A percentile compares a stretch with the other conserved stretches of the same genome.
Conservation (phyloP, 2,797 vertebrate genomes). For the Zalophus californianus region DNA sequence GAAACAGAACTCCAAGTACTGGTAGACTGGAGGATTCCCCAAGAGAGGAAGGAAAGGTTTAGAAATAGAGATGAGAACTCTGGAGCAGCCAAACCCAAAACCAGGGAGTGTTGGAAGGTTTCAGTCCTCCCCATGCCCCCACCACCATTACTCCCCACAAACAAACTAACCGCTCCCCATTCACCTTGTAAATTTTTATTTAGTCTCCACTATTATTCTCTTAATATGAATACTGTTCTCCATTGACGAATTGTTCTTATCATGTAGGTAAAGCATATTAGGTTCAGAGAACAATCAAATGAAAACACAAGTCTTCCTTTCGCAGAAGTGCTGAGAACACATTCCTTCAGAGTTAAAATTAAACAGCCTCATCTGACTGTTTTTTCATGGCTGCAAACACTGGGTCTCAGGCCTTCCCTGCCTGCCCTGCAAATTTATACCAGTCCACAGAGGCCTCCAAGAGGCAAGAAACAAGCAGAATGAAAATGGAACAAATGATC, state of each 20-base stretch:
- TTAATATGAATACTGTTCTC: not conserved
- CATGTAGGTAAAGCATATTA: not conserved
- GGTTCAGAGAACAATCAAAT: conserved; percentile 53
- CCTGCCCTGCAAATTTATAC: not conserved
- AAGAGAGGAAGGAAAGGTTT: not conserved
- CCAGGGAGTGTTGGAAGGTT: not conserved
- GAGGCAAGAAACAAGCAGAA: not conserved
- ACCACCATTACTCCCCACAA: not conserved
- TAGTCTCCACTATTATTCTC: conserved; percentile 36
- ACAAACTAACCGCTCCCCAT: not conserved
- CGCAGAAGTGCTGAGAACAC: conserved; percentile 44
- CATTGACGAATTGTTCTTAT: conserved; percentile 22
- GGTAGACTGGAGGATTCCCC: not conserved
- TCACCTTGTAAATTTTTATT: conserved; percentile 29
- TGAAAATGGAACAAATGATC: conserved; percentile 44
- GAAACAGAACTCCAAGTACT: not conserved
- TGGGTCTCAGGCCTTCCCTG: conserved; percentile 4
- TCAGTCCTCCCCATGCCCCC: not conserved
- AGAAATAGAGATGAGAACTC: not conserved
- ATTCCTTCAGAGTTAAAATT: conserved; percentile 67
- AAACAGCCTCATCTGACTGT: conserved; percentile 36
- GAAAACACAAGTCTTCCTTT: not conserved
- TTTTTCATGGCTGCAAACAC: not conserved
- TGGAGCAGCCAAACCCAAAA: not conserved
- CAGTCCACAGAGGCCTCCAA: conserved; percentile 1